Percentiles rank a stretch among this genome's conserved stretches.
phyloP scores from a whole-genome alignment of 2,113 vertebrate genomes.

The Rhinolophus sinicus region DNA sequence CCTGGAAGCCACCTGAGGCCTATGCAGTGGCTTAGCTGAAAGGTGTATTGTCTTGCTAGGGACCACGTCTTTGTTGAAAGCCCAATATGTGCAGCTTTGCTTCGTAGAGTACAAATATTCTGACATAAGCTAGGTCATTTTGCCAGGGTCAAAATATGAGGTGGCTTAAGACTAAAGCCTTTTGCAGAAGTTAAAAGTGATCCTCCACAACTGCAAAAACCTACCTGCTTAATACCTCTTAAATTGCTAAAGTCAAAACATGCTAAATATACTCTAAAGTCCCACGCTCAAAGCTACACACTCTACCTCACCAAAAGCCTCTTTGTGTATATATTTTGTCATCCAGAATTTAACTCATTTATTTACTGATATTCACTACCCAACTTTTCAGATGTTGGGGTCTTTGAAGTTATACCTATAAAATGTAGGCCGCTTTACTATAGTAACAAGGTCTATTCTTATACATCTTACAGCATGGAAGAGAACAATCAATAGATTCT shows the following conservation, averaged over 20 bases:
- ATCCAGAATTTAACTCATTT: background rate
- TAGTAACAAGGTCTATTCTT: background rate
- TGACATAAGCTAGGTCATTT: background rate
- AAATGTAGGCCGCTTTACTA: background rate
- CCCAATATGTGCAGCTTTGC: background rate
- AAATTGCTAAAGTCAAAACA: background rate
- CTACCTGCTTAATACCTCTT: background rate
- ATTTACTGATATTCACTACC: background rate
- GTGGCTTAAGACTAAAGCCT: background rate
- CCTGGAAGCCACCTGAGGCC: background rate
- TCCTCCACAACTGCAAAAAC: background rate
- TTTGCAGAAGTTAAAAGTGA: conserved; percentile 23
- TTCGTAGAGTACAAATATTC: background rate
- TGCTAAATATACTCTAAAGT: background rate
- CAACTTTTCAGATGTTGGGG: background rate
- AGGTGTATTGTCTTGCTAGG: background rate
- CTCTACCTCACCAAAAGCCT: background rate
- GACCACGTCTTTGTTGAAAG: background rate
- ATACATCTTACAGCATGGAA: background rate
- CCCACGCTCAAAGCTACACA: background rate
- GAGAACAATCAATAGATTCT: background rate
- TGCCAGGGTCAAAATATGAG: background rate
- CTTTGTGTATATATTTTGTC: background rate
- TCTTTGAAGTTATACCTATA: background rate
- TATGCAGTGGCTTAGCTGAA: background rate